phyloP scores from a whole-genome alignment of 2,113 vertebrate genomes.

The Octodon degus region DNA sequence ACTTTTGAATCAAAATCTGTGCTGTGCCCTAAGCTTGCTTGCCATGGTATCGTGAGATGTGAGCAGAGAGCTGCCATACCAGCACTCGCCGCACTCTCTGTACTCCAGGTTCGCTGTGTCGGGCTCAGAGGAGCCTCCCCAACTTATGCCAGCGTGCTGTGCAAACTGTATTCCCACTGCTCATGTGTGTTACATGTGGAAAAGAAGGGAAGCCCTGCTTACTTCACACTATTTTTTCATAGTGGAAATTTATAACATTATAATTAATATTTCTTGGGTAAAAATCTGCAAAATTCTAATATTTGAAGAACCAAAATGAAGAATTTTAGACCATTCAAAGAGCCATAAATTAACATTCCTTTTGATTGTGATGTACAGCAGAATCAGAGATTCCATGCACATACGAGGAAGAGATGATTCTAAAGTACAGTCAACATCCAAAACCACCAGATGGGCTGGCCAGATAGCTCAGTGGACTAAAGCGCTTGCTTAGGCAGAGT shows the following conservation, averaged over 20 bases:
- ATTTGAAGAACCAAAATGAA: slow-evolving; percentile 22
- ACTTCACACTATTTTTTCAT: not conserved
- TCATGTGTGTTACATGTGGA: not conserved
- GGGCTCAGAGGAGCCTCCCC: not conserved
- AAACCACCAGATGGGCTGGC: not conserved
- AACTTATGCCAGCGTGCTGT: not conserved
- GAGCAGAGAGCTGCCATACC: not conserved
- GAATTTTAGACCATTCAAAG: slow-evolving; percentile 39
- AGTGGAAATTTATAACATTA: not conserved
- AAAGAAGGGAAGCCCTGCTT: not conserved
- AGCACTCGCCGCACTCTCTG: no score
- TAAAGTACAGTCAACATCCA: slow-evolving; percentile 49
- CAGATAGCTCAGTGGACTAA: no score
- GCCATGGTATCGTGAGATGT: not conserved
- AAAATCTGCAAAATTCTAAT: slow-evolving; percentile 35
- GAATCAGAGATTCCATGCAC: slow-evolving; percentile 61
- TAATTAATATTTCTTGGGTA: slow-evolving; percentile 16
- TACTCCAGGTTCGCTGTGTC: not conserved
- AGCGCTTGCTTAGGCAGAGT: no score
- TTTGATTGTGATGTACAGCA: slow-evolving; percentile 56
- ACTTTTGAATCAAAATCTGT: not conserved
- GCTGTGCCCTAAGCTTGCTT: not conserved
- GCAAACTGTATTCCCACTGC: not conserved
- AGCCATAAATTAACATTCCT: not conserved
- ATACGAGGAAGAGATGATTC: slow-evolving; percentile 33